Percentiles rank a stretch among this genome's conserved stretches.
These are phyloP conservation scores for Thelaira solivaga DNA, from an alignment of 2,888 invertebrate genomes.

Conservation along the genomic window DNA sequence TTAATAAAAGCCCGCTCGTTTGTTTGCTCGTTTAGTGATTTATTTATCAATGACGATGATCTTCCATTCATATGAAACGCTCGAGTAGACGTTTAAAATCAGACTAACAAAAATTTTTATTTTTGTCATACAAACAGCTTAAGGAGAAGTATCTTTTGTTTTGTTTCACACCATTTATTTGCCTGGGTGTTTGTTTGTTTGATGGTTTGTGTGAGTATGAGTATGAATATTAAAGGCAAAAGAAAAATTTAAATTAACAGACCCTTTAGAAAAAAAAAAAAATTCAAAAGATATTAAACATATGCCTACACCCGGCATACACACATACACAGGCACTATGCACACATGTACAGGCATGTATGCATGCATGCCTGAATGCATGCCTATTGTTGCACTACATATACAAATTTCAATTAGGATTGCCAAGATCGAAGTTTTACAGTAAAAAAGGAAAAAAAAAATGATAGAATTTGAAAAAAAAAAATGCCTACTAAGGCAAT, in stretches of 20 bases:
- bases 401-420: too few relatives aligned
- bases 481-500: too few relatives aligned
- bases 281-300: slow-evolving; percentile 40
- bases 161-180: slow-evolving; percentile 32
- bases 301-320: slow-evolving; percentile 34
- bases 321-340: neutral
- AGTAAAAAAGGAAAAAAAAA: too few relatives aligned
- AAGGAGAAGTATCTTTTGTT: slow-evolving; percentile 37
- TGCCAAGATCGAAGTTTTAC: too few relatives aligned
- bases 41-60: slow-evolving; percentile 25
- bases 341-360: neutral
- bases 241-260: slow-evolving; percentile 23
- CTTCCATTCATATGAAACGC: slow-evolving; percentile 41
- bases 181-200: slow-evolving; percentile 7
- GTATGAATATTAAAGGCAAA: slow-evolving; percentile 17
- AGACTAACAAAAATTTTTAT: slow-evolving; percentile 53
- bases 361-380: neutral
- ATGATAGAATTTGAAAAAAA: too few relatives aligned
- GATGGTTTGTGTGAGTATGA: slow-evolving; percentile 1
- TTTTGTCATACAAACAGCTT: slow-evolving; percentile 56
- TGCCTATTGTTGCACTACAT: neutral
- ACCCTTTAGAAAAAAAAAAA: slow-evolving; percentile 43
- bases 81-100: slow-evolving; percentile 52
- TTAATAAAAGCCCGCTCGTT: slow-evolving; percentile 5
- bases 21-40: slow-evolving; percentile 26